Percentiles rank a stretch among this genome's conserved stretches.
phyloP scores from a whole-genome alignment of 2,113 vertebrate species.

The Spermophilus dauricus region DNA sequence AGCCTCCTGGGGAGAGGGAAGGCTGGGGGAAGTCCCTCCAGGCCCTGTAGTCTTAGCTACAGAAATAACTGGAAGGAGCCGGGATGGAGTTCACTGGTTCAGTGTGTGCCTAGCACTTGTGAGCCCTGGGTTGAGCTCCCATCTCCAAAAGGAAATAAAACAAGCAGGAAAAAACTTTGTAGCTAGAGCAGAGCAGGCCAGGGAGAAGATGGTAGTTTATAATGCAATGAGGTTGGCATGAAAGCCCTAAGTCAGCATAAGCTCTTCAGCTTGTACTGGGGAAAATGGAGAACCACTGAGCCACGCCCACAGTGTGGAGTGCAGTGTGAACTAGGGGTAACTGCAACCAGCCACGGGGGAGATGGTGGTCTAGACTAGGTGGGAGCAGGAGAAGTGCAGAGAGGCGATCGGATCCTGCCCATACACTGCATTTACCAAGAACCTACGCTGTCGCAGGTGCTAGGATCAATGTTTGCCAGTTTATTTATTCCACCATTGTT shows the following conservation, averaged over 20 bases:
- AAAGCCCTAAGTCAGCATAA: background rate
- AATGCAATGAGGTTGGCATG: background rate
- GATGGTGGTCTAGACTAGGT: background rate
- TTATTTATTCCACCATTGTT: background rate
- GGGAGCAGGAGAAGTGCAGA: background rate
- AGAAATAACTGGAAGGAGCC: background rate
- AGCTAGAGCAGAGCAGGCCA: background rate
- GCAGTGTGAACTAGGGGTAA: background rate
- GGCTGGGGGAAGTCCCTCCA: background rate
- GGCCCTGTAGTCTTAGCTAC: background rate
- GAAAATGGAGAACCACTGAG: background rate
- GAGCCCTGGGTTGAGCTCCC: background rate
- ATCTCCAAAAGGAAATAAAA: background rate
- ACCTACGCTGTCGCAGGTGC: accelerated
- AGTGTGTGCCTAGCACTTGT: background rate
- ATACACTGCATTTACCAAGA: background rate
- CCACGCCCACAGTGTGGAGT: background rate
- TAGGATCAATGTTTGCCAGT: background rate
- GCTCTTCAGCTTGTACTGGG: background rate
- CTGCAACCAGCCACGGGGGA: background rate
- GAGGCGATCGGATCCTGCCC: background rate
- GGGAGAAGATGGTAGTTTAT: too few relatives aligned
- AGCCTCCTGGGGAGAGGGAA: too few relatives aligned
- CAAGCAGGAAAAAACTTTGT: background rate
- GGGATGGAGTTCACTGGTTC: background rate